A percentile compares a stretch with the other conserved stretches of the same genome.
phyloP scores from a whole-genome alignment of 2,113 vertebrate genomes.

The Cervus canadensis region DNA sequence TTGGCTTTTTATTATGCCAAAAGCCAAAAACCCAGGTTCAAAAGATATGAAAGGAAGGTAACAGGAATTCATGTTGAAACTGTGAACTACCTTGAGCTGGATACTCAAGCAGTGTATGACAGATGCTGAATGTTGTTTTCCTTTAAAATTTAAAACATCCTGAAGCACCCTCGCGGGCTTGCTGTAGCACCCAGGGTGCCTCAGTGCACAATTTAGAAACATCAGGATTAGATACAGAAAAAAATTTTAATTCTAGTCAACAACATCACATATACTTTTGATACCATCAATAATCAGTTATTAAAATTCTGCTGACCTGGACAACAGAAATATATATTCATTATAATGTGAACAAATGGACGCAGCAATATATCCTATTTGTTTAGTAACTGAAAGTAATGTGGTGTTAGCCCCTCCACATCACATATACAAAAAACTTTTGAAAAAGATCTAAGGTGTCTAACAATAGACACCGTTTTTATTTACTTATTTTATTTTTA shows the following conservation, averaged over 20 bases:
- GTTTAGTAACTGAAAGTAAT: neutral
- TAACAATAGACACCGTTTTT: slow-evolving; percentile 79
- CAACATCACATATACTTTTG: neutral
- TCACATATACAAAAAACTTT: neutral
- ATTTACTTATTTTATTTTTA: neutral
- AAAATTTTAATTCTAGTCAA: neutral
- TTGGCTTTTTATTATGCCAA: neutral
- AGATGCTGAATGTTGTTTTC: neutral
- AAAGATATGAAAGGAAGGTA: neutral
- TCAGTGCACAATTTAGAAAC: neutral
- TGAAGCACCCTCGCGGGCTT: rapidly evolving
- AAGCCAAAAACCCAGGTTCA: neutral
- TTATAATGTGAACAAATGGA: neutral
- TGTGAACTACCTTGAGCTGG: neutral
- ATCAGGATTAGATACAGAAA: neutral
- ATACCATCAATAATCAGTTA: neutral
- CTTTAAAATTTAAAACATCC: neutral
- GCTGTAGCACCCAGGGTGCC: neutral
- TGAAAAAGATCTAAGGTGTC: neutral
- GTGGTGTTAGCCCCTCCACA: neutral
- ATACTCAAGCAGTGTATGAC: neutral
- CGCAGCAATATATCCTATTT: neutral
- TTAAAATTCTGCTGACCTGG: neutral
- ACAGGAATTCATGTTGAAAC: neutral
- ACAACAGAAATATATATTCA: neutral